A percentile compares a stretch with the other conserved stretches of the same genome.
Evolutionary conservation across 1,140 invertebrate genomes (phyloP).

Genomic region (Zaprionus gabonicus): DNA sequence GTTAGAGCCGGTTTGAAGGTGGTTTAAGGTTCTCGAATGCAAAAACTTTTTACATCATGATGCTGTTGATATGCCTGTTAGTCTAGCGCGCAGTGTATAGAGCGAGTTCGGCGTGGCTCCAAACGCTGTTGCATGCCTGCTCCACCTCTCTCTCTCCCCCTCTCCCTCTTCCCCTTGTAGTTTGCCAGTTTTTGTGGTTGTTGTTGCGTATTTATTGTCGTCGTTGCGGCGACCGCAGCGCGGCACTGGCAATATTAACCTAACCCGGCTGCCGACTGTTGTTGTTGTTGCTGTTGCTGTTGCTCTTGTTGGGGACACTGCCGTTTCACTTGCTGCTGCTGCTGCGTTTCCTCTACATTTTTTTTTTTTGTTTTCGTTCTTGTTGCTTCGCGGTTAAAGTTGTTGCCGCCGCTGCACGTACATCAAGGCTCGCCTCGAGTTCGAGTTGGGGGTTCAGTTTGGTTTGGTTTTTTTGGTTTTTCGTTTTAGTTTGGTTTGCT

Average conservation of each 20-base stretch:
- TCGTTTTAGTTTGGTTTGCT: constrained; percentile 55
- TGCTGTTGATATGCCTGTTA: constrained; percentile 76
- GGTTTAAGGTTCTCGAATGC: constrained; percentile 46
- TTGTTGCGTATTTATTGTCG: constrained; percentile 74
- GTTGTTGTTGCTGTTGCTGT: constrained; percentile 41
- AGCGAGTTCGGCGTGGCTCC: constrained; percentile 17
- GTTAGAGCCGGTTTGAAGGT: constrained; percentile 61
- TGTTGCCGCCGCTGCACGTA: constrained; percentile 45
- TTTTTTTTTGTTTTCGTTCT: constrained; percentile 18
- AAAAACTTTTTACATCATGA: constrained; percentile 82
- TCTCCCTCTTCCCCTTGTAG: neutral
- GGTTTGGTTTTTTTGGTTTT: constrained; percentile 39
- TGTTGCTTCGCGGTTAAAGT: constrained; percentile 70
- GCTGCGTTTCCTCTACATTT: constrained; percentile 18
- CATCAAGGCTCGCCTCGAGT: constrained; percentile 1
- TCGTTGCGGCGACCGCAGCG: constrained; percentile 51
- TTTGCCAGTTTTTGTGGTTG: constrained; percentile 28
- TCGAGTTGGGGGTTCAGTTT: constrained; percentile 11
- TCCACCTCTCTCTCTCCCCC: neutral
- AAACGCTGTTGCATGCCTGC: constrained; percentile 34
- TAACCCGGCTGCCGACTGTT: constrained; percentile 45
- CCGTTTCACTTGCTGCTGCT: constrained; percentile 25
- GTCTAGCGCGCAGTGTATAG: constrained; percentile 21
- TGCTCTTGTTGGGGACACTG: constrained; percentile 44
- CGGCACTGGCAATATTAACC: constrained; percentile 54